Base-by-base conservation (phyloP, 2,888 invertebrate genomes). In the Meandrusa payeni region DNA sequence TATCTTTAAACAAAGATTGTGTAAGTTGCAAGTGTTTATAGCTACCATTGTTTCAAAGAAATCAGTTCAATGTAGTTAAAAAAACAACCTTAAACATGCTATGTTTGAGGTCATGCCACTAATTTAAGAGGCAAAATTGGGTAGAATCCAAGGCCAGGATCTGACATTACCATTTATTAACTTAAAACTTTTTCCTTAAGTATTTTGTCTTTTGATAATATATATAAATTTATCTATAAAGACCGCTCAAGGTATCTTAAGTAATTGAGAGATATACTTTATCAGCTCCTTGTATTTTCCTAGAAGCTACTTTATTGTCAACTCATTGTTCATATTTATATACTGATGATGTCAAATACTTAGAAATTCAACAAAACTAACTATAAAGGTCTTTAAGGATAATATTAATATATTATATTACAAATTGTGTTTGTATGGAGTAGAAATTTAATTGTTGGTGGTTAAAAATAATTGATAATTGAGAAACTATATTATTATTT, bases 81-180 rank as follows among this genome's bases (percentile, higher is more conserved):
- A 27, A 12, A 13, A 27, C 20, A 15, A 29, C 34, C 15, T 41
- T 27, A 38, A 15, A 20, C 42, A 27, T 43, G 24, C 13, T 11
- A 32, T 32, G 29, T 40, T 34, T 53, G 52, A 65, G 57, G 57
- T 61, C 61, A 60, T 55, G 47, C 45, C 49, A 52, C 48, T 46
- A 52, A 57, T 50, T 50, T 46, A 45, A 51, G 67, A 61, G 67
- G 67, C 67, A 51, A 59, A 48, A 47, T 49, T 55, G 61, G 68
- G 67, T 62, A 52, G 36, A 50, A 42, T 41, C 47, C 54, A 61
- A 62, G 61, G 61, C 49, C 52, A 53, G 38, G 32, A 24, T 19
- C 15, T 27, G 31, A 19, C 12, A 31, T 37, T 26, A 26, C 20
- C 33, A 38, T 20, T 38, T 10, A 11, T n/a, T n/a, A 38, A n/a